Conservation (phyloP, 2,113 vertebrate species). For the Pachyramphus minor region DNA sequence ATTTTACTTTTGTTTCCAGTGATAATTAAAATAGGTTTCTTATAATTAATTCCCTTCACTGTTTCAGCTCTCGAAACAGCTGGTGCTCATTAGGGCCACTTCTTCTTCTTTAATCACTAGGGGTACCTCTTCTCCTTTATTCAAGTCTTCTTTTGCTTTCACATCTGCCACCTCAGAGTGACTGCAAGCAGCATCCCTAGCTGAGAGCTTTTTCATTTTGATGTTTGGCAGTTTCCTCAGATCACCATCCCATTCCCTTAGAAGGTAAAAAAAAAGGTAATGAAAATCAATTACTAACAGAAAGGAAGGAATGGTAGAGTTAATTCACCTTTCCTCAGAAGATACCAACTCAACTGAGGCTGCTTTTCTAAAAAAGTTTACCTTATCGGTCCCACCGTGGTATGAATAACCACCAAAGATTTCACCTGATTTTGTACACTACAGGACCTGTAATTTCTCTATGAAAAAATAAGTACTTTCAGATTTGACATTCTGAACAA, state of each 20-base stretch:
- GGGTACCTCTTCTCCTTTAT: conserved; percentile 29
- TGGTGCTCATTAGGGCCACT: neutral
- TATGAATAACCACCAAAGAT: neutral
- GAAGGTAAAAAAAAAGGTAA: neutral
- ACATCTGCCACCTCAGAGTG: conserved; percentile 39
- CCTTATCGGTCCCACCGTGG: neutral
- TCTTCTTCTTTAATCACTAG: conserved; percentile 39
- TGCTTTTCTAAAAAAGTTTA: neutral
- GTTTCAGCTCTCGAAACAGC: conserved; percentile 27
- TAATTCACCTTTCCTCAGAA: neutral
- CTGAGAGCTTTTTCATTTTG: conserved; percentile 87
- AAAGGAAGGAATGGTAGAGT: neutral
- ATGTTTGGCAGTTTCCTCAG: conserved; percentile 93
- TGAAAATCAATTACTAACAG: neutral
- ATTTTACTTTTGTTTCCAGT: conserved; percentile 23
- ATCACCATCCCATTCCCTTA: conserved; percentile 91
- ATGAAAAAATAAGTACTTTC: neutral
- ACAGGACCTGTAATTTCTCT: neutral
- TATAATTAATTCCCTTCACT: neutral
- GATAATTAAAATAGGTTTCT: conserved; percentile 4
- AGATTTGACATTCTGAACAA: neutral
- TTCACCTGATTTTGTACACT: neutral
- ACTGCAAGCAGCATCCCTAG: conserved; percentile 61
- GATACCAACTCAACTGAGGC: neutral
- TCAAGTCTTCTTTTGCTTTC: conserved; percentile 7